Evolutionary conservation across 2,113 vertebrate genomes (phyloP).

Genomic region (Labrus mixtus): DNA sequence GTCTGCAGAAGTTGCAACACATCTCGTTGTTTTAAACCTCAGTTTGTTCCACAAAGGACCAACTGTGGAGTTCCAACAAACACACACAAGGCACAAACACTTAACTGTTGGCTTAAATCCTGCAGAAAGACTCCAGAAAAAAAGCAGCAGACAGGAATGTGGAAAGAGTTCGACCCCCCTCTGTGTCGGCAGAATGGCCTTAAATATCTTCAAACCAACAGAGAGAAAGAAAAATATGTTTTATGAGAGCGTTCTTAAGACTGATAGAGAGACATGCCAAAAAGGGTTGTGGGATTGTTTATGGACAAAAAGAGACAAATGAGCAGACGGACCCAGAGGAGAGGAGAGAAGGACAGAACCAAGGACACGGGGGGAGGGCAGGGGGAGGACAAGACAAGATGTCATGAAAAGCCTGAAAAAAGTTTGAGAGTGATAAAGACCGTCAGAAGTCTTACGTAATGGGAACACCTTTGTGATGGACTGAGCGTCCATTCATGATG

Average conservation of each 20-base stretch:
- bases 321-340: slow-evolving; percentile 34
- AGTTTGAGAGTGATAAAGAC: too few species aligned
- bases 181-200: slow-evolving; percentile 11
- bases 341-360: not conserved
- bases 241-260: slow-evolving; percentile 5
- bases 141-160: not conserved
- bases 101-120: not conserved
- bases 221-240: slow-evolving; percentile 3
- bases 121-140: slow-evolving; percentile 9
- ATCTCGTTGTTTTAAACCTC: too few species aligned
- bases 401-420: too few species aligned
- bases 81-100: not conserved
- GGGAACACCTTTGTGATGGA: too few species aligned
- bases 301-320: slow-evolving; percentile 39
- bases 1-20: too few species aligned
- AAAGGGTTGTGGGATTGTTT: slow-evolving; percentile 14
- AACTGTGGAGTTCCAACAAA: not conserved
- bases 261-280: slow-evolving; percentile 24
- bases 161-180: slow-evolving; percentile 15
- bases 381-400: not conserved
- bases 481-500: too few species aligned
- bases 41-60: not conserved
- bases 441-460: too few species aligned
- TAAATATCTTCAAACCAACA: slow-evolving; percentile 41
- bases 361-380: too few species aligned